Evolutionary conservation across 1,140 invertebrate species (phyloP), one percentile per base, ranked within the genome.

Genomic region (Drosophila oshimai): DNA sequence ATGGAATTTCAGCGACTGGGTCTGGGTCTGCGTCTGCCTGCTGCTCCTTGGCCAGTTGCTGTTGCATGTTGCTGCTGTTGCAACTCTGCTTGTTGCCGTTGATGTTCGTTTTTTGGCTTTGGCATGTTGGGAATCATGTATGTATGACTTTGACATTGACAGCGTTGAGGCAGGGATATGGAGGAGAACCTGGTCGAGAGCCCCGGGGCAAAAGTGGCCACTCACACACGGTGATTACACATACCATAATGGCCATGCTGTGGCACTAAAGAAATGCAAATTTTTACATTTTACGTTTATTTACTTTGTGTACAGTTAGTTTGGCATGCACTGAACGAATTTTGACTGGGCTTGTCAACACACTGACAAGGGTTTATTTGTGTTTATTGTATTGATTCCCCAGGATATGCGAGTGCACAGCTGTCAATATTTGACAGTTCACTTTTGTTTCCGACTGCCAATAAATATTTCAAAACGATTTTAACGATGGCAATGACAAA

Each of bases 131-230:
- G 72, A 86, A 73, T 86, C 76, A 81, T 81, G 81, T 67, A 76
- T 87, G 76, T 62, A 76, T 87, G 76, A 87, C 67, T 77, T 81
- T 87, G 81, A 87, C 81, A 86, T 87, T 80, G 81, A 81, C 77
- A 86, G 78, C 58, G 54, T 70, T 51, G 31, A 46, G 73, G 55
- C 45, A 68, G 68, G 41, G 55, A 70, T 76, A 60, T 45, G 47
- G 22, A 22, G 44, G 39, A 58, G 69, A 62, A 41, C 57, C 15
- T 29, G 20, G 13, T 7, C 12, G 10, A 13, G 36, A 18, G 41
- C 31, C n/a, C 12, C 6, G 36, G 31, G 45, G 44, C 24, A 46
- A n/a, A n/a, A 26, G 24, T 26, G 44, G 36, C 46, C 41, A 28
- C 64, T 37, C 47, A 36, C 44, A 41, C 36, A 58, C 36, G 46